A percentile compares a stretch with the other conserved stretches of the same genome.
These are phyloP conservation scores for Gracilinanus agilis DNA, from an alignment of 2,113 vertebrate species.

Conservation along the genomic window DNA sequence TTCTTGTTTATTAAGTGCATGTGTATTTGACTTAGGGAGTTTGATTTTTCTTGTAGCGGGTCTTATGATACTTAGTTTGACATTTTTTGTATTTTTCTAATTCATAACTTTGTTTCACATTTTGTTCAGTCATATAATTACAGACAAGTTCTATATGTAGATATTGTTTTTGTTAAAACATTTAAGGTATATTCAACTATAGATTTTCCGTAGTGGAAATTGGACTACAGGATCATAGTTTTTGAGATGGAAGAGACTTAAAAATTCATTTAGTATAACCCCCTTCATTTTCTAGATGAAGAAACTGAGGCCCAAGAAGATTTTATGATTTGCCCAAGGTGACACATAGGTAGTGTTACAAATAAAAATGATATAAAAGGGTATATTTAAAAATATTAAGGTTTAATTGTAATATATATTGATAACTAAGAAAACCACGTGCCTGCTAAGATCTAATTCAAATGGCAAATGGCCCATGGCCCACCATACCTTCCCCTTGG, in stretches of 20 bases:
- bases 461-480: no score
- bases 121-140: neutral
- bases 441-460: no score
- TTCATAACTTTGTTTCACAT: conserved; percentile 6
- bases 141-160: neutral
- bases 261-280: neutral
- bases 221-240: neutral
- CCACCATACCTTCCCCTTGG: no score
- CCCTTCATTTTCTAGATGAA: neutral
- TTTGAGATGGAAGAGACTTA: neutral
- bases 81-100: neutral
- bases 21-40: conserved; percentile 1
- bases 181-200: neutral
- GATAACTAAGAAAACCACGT: no score
- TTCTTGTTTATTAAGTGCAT: neutral
- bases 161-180: conserved; percentile 13
- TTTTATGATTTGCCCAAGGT: neutral
- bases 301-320: neutral
- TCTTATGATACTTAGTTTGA: conserved; percentile 30
- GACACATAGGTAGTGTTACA: neutral
- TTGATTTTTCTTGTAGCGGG: neutral
- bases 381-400: no score
- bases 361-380: no score
- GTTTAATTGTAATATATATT: no score
- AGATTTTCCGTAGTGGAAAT: neutral